A percentile compares a stretch with the other conserved stretches of the same genome.
phyloP scores from a whole-genome alignment of 2,113 vertebrate species.

The Bujurquina vittata region DNA sequence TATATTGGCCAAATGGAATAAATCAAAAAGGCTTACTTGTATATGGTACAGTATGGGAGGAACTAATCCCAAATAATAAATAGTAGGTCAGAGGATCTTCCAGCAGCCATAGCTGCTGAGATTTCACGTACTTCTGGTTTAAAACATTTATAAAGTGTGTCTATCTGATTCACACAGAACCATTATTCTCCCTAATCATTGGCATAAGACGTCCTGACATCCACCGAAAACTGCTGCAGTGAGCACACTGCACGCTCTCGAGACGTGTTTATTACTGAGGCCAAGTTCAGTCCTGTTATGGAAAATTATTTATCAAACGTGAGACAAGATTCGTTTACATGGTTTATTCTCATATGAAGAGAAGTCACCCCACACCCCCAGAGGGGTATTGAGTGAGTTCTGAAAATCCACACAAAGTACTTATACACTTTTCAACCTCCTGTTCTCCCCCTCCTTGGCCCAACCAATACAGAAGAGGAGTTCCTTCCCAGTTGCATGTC shows the following conservation, averaged over 20 bases:
- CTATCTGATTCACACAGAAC: neutral
- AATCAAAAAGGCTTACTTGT: neutral
- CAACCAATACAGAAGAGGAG: no score
- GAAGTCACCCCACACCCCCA: no score
- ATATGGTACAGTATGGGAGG: neutral
- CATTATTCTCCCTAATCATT: neutral
- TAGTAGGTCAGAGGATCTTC: neutral
- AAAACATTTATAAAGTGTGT: constrained; percentile 32
- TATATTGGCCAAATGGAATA: neutral
- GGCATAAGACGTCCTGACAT: neutral
- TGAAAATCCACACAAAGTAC: no score
- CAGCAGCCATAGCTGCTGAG: neutral
- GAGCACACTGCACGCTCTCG: neutral
- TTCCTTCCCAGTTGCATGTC: no score
- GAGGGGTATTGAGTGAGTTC: no score
- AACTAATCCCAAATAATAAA: constrained; percentile 26
- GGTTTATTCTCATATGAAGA: no score
- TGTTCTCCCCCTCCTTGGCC: no score
- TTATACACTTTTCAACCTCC: no score
- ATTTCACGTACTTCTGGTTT: constrained; percentile 16
- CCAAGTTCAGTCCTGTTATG: neutral
- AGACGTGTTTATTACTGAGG: constrained; percentile 30
- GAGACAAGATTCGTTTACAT: no score
- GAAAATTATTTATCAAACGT: no score
- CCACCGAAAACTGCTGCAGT: neutral